Base-by-base conservation (phyloP, 2,888 invertebrate genomes). In the Acrocera orbiculus region DNA sequence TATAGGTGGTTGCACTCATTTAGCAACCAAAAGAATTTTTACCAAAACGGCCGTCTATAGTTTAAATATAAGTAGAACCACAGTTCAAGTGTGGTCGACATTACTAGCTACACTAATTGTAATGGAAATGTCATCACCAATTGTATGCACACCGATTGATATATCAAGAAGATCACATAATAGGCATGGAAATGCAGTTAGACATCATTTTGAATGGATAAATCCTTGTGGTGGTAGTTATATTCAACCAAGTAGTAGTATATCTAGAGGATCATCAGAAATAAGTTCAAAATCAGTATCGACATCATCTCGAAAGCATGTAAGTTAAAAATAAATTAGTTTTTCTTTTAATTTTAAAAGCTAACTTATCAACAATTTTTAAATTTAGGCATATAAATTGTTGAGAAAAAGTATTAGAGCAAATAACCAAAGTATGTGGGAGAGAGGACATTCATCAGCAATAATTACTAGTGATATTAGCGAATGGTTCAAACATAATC, bases 151-250 rank as follows among this genome's bases (percentile, higher is more conserved):
- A n/a, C n/a, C n/a, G n/a, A n/a, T n/a, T n/a, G n/a, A n/a, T n/a
- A n/a, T n/a, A n/a, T n/a, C n/a, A n/a, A n/a, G n/a, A n/a, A n/a
- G n/a, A n/a, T n/a, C n/a, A n/a, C n/a, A n/a, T n/a, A n/a, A n/a
- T n/a, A n/a, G n/a, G n/a, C n/a, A n/a, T n/a, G n/a, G n/a, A n/a
- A n/a, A n/a, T n/a, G n/a, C n/a, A n/a, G n/a, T n/a, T n/a, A n/a
- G n/a, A n/a, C n/a, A 35, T 16, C 14, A 16, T 13, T 26, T 48
- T 3, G 51, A 49, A 16, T 57, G 58, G 58, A 47, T 49, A 40
- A 54, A 57, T 48, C 51, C 57, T 14, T 57, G 57, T 34, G 47
- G 46, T 8, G 53, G 51, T 5, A 32, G 24, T n/a, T 49, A 37
- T 34, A 27, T 31, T 4, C 25, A 20, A 9, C 17, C 17, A 8